phyloP scores from a whole-genome alignment of 2,113 vertebrate genomes.

The Meriones unguiculatus region DNA sequence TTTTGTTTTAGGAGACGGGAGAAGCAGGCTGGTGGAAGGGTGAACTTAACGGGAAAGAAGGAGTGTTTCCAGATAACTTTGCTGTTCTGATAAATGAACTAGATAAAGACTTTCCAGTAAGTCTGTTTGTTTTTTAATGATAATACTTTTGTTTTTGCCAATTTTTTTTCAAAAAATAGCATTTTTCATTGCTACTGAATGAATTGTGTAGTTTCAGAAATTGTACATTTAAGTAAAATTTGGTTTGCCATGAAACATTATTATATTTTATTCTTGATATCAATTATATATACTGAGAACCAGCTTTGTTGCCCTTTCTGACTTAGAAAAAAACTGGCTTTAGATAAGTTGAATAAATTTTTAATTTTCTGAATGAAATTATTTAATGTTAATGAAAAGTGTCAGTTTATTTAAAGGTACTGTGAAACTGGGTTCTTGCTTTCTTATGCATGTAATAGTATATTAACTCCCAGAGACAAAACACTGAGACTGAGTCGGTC shows the following conservation, averaged over 20 bases:
- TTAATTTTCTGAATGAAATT: not conserved
- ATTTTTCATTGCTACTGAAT: slow-evolving; percentile 17
- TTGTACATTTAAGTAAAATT: slow-evolving; percentile 26
- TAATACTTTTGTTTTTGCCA: slow-evolving; percentile 12
- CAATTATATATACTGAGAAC: not conserved
- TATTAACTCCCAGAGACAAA: slow-evolving; percentile 21
- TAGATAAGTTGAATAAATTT: slow-evolving; percentile 17
- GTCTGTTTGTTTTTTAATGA: not conserved
- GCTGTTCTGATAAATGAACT: slow-evolving; percentile 90
- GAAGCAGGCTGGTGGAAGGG: slow-evolving; percentile 97
- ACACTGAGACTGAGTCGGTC: not conserved
- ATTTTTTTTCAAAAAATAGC: not conserved
- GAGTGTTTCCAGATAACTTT: slow-evolving; percentile 97
- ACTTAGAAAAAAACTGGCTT: not conserved
- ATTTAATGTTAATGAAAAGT: slow-evolving; percentile 33
- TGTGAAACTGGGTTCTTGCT: not conserved
- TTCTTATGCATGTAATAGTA: not conserved
- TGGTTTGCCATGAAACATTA: slow-evolving; percentile 32
- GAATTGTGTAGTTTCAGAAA: slow-evolving; percentile 1
- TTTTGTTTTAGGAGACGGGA: slow-evolving; percentile 93
- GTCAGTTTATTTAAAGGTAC: not conserved
- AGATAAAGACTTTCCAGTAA: slow-evolving; percentile 95
- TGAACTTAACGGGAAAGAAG: slow-evolving; percentile 92
- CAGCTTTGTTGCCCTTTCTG: not conserved
- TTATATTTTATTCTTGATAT: not conserved